phyloP scores from a whole-genome alignment of 1,140 invertebrate genomes.

The Medauroidea extradentata region DNA sequence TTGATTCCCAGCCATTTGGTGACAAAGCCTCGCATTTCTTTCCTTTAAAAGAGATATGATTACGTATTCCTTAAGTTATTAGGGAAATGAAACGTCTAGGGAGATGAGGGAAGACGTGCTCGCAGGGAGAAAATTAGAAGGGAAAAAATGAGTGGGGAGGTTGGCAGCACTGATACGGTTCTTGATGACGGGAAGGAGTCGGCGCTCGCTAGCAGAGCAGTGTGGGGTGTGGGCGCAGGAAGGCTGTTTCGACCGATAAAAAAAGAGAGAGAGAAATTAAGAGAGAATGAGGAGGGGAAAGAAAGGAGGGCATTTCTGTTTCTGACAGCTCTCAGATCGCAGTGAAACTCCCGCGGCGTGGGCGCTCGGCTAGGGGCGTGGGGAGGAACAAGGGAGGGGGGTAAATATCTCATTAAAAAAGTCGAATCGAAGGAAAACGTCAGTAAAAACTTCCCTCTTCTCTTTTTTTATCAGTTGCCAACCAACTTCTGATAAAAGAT shows the following conservation, averaged over 20 bases:
- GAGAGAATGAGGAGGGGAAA: conserved; percentile 1
- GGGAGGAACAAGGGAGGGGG: background rate
- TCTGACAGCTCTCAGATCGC: conserved; percentile 16
- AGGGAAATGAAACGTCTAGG: conserved; percentile 3
- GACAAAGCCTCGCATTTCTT: no score
- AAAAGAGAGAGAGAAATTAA: conserved; percentile 13
- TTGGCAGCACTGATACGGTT: no score
- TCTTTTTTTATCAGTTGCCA: no score
- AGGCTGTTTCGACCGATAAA: conserved; percentile 12
- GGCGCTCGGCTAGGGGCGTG: background rate
- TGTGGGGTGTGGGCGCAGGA: background rate
- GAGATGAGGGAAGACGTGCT: background rate
- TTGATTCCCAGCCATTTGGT: no score
- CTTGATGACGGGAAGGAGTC: background rate
- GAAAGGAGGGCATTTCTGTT: conserved; percentile 8
- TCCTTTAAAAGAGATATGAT: no score
- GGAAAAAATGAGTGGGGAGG: no score
- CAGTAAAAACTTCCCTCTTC: no score
- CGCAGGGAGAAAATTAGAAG: background rate
- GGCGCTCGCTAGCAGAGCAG: background rate
- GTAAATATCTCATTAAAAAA: no score
- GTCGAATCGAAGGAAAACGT: no score
- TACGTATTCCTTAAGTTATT: conserved; percentile 1
- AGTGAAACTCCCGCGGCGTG: conserved; percentile 1
- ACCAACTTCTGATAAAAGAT: no score